These are phyloP conservation scores for Bradypus variegatus DNA, from an alignment of 2,797 vertebrate genomes.

Conservation along the genomic window DNA sequence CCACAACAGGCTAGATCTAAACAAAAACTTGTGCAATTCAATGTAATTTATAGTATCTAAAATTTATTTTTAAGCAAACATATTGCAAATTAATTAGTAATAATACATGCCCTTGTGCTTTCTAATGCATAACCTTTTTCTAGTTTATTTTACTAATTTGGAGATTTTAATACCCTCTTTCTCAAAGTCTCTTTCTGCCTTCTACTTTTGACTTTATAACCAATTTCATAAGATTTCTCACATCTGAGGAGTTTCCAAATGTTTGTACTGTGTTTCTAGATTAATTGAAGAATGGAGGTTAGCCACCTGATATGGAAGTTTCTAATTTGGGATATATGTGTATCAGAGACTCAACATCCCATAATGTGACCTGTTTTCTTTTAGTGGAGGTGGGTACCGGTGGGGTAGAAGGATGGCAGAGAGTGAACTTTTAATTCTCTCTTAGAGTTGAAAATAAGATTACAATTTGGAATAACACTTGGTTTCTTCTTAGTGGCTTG, in stretches of 20 bases:
- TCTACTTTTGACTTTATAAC: slow-evolving; percentile 8
- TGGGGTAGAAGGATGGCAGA: neutral
- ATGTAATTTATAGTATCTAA: slow-evolving; percentile 7
- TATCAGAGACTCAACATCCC: neutral
- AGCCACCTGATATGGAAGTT: neutral
- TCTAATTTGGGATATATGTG: neutral
- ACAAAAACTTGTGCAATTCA: slow-evolving; percentile 20
- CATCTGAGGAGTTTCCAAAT: neutral
- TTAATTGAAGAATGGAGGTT: slow-evolving; percentile 16
- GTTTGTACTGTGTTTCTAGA: slow-evolving; percentile 13
- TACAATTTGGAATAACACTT: neutral
- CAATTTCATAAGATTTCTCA: neutral
- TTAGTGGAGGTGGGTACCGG: neutral
- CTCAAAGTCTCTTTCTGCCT: neutral
- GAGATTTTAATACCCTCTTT: neutral
- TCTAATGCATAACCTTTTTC: neutral
- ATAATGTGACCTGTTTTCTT: neutral
- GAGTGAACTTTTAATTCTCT: neutral
- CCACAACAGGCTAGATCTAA: neutral
- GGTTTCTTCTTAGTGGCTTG: neutral
- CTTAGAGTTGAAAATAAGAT: neutral
- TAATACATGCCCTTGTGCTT: slow-evolving; percentile 14
- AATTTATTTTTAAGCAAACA: neutral
- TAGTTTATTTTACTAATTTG: slow-evolving; percentile 27
- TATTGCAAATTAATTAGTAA: slow-evolving; percentile 3